Evolutionary conservation across 2,113 vertebrate species (phyloP), one percentile per base, ranked within the genome.

Genomic region (Platichthys stellatus): DNA sequence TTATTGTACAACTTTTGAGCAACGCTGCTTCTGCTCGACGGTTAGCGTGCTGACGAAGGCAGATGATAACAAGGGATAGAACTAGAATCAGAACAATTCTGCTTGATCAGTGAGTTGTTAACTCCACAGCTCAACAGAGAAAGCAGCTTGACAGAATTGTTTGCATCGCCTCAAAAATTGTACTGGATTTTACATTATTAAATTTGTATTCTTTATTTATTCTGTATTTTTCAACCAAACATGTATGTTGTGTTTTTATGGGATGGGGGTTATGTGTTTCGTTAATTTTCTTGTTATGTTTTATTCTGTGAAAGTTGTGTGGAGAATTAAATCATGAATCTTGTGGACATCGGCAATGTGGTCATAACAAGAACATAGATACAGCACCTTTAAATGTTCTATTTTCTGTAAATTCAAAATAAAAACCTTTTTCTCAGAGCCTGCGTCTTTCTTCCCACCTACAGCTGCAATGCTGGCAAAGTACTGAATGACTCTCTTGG

Each of bases 401-500:
- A 4, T 54, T 54, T 54, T 54, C 51, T 69, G 8, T 31, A 12
- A 20, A 31, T 31, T 26, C 3, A 38, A 10, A 1, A 58, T 65
- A 54, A 4, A 14, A 24, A 96, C 96, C 95, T 97, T 97, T 88
- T 94, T 95, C 5, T 95, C 92, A 13, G 82, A 88, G n/a, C 90
- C 62, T 1, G 14, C 69, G 0, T 97, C 96, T 83, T 97, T 97
- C 90, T 97, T 97, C 60, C 95, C 96, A 3, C 87, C 80, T 79
- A 21, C 94, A 72, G 96, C 95, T 8, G 96, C 96, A 1, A 98
- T 97, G 83, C 95, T 96, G 85, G 97, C 97, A 58, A 98, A 98
- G 86, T 98, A 98, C 59, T 97, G 97, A 86, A 97, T 97, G 74
- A 97, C 96, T 78, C 96, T 92, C 82, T 97, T 97, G 9, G 96